Evolutionary conservation across 2,113 vertebrate genomes (phyloP), one percentile per base, ranked within the genome.

Genomic region (Sula dactylatra): DNA sequence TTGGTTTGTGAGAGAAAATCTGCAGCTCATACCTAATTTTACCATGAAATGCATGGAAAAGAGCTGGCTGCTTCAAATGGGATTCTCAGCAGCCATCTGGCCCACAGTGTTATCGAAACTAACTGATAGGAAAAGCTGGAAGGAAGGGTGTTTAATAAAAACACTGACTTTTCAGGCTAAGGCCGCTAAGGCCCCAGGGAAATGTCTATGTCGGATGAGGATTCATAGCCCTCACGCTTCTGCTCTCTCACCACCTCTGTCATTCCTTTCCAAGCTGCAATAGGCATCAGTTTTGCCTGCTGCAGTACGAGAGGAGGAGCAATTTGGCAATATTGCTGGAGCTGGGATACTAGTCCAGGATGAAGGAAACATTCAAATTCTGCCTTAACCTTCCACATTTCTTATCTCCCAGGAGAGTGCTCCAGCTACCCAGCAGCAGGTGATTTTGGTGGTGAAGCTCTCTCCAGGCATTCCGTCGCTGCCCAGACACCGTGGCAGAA

Each of bases 401-500:
- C 61, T 47, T 34, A 14, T 58, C 15, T 76, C 26, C 61, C 36
- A 42, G 21, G 7, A 34, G 8, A 34, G 25, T 42, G 44, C 18
- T 65, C 62, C 38, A 92, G 52, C 32, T 47, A 44, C 20, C 22
- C 59, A 73, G 56, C 40, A 70, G 50, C 12, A 78, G 65, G 36
- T 13, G 9, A 54, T 36, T 47, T 47, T 59, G n/a, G 45, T n/a
- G 44, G 50, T 1, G 2, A 78, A 85, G 20, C 0, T 0, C 4
- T 61, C 29, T 64, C 29, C 5, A 7, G n/a, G 72, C n/a, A 13
- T 54, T 64, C 47, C n/a, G 38, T 38, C 16, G 1, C 31, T 88
- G 70, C 18, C 27, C 13, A 11, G 31, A 36, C 50, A 82, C 17
- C 2, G 0, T 29, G 22, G 16, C 49, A 61, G 17, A 3, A 11